phyloP scores from a whole-genome alignment of 2,888 invertebrate species.

The Balanococcus diminutus region DNA sequence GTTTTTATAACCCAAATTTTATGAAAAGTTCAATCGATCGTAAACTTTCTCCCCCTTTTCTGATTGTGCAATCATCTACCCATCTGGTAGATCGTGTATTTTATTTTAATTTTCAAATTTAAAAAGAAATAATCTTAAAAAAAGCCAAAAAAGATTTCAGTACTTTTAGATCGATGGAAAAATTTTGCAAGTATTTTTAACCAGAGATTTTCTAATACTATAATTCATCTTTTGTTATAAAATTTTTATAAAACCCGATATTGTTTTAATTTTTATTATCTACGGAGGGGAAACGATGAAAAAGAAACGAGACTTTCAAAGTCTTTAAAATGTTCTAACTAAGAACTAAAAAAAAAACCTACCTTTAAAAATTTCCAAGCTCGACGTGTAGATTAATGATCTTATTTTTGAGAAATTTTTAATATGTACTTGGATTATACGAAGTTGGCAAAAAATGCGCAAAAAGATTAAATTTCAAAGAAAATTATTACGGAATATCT shows the following conservation, averaged over 20 bases:
- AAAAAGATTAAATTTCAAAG: neutral
- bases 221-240: neutral
- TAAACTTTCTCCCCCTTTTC: neutral
- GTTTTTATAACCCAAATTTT: neutral
- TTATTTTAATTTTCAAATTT: no score
- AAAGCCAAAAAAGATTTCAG: no score
- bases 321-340: neutral
- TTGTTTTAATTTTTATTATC: neutral
- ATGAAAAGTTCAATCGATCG: neutral
- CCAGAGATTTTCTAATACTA: neutral
- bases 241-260: neutral
- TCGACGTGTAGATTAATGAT: neutral
- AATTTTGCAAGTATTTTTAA: no score
- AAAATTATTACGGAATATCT: neutral
- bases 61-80: no score
- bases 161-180: no score
- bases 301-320: no score
- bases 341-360: neutral
- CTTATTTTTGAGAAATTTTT: neutral
- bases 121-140: no score
- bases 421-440: neutral
- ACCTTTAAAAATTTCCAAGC: neutral
- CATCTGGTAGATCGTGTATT: no score
- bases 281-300: neutral
- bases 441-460: neutral